phyloP scores from a whole-genome alignment of 2,797 vertebrate genomes.

The Podarcis siculus region DNA sequence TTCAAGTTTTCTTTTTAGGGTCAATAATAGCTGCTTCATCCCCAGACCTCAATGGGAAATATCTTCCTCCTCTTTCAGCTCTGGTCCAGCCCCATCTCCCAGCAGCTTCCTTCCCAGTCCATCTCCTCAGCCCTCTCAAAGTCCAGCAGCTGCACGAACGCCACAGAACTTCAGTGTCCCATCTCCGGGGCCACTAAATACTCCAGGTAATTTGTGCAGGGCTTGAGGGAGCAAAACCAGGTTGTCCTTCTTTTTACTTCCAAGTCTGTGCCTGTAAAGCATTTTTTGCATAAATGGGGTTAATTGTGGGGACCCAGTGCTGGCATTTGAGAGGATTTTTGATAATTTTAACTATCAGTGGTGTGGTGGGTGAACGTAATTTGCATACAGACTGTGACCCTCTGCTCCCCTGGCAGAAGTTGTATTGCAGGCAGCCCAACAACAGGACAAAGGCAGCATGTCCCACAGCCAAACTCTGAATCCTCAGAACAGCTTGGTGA shows the following conservation, averaged over 20 bases:
- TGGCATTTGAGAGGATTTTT: not conserved
- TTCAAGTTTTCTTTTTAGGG: not conserved
- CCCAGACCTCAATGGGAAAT: no score
- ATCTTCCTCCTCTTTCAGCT: slow-evolving; percentile 76
- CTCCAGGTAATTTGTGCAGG: slow-evolving; percentile 84
- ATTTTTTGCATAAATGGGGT: not conserved
- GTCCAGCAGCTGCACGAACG: slow-evolving; percentile 89
- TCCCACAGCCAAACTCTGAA: not conserved
- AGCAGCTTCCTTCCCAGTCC: slow-evolving; percentile 97
- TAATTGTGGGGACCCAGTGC: not conserved
- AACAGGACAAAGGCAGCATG: no score
- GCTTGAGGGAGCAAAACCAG: not conserved
- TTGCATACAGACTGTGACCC: not conserved
- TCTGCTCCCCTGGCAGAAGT: slow-evolving; percentile 4
- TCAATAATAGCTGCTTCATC: not conserved
- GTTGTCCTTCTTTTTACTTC: not conserved
- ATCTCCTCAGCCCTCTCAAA: slow-evolving; percentile 94
- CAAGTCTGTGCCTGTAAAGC: not conserved
- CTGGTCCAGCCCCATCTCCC: slow-evolving; percentile 93
- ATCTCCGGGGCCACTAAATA: slow-evolving; percentile 93
- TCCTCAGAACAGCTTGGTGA: not conserved
- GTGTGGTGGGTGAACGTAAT: not conserved
- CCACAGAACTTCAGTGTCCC: slow-evolving; percentile 93
- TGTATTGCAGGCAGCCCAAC: not conserved
- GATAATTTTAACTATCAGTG: not conserved